These are phyloP conservation scores for Zoanthus solanderi DNA, from an alignment of 92 coral and sea anemone species.

Conservation along the genomic window DNA sequence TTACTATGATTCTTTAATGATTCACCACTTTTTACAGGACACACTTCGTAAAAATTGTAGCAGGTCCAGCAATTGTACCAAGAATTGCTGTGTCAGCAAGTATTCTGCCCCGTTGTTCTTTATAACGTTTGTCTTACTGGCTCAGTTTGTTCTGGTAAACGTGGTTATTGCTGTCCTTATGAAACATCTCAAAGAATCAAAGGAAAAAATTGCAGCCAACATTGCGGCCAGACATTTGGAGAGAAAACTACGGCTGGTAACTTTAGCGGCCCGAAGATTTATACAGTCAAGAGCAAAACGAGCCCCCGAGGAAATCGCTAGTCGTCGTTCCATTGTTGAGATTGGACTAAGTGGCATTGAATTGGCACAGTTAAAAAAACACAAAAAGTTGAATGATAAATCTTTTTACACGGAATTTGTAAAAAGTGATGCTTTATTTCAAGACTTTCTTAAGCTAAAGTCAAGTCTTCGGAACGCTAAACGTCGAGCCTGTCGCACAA, in stretches of 20 bases:
- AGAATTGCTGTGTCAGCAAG: constrained; percentile 81
- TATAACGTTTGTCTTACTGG: constrained; percentile 94
- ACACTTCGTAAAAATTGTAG: constrained; percentile 83
- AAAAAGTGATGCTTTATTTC: constrained; percentile 85
- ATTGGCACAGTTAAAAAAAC: constrained; percentile 76
- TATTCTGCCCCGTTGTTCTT: constrained; percentile 94
- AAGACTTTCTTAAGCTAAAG: constrained; percentile 78
- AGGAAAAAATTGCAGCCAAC: constrained; percentile 94
- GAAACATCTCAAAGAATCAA: constrained; percentile 97
- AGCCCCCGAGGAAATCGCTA: constrained; percentile 52
- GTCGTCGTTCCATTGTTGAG: constrained; percentile 81
- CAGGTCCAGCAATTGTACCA: constrained; percentile 70
- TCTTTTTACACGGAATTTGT: constrained; percentile 65
- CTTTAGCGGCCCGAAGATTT: constrained; percentile 84
- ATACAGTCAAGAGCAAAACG: constrained; percentile 78
- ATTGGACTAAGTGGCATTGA: constrained; percentile 86
- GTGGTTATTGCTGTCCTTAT: constrained; percentile 98
- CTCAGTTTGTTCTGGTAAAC: constrained; percentile 97
- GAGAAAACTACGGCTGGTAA: constrained; percentile 78
- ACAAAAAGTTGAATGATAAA: constrained; percentile 46
- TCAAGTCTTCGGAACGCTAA: constrained; percentile 75
- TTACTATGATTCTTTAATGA: too few relatives aligned
- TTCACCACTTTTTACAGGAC: constrained; percentile 63
- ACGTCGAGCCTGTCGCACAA: constrained; percentile 69
- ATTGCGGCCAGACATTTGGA: constrained; percentile 89